Percentiles rank a stretch among this genome's conserved stretches.
Evolutionary conservation across 1,140 invertebrate genomes (phyloP).

Genomic region (Aculops lycopersici): DNA sequence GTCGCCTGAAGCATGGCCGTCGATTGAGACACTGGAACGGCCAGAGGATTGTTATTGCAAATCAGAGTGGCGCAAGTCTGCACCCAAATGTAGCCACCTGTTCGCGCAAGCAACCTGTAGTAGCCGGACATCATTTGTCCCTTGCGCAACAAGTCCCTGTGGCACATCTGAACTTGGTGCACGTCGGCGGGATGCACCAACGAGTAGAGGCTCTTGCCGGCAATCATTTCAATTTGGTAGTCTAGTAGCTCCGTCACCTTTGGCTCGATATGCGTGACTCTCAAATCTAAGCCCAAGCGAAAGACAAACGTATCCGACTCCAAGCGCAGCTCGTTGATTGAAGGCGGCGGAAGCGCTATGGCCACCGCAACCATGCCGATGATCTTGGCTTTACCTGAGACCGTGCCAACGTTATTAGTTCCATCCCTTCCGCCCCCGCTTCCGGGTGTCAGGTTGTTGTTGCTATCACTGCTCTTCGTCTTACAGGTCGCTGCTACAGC

Average conservation of each 20-base stretch:
- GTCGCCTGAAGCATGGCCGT: not conserved
- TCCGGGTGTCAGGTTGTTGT: not conserved
- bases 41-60: conserved; percentile 66
- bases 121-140: conserved; percentile 84
- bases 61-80: conserved; percentile 86
- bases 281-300: conserved; percentile 70
- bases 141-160: conserved; percentile 69
- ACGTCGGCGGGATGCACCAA: conserved; percentile 80
- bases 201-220: conserved; percentile 65
- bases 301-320: conserved; percentile 90
- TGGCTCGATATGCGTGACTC: conserved; percentile 80
- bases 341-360: conserved; percentile 72
- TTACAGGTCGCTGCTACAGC: not conserved
- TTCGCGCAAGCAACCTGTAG: conserved; percentile 76
- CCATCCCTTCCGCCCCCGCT: not conserved
- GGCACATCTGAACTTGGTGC: conserved; percentile 58
- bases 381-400: conserved; percentile 1
- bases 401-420: not conserved
- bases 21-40: not conserved
- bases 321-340: conserved; percentile 73
- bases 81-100: conserved; percentile 73
- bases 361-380: conserved; percentile 72
- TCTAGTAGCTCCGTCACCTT: conserved; percentile 67
- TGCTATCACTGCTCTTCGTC: not conserved
- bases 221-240: conserved; percentile 65